These are phyloP conservation scores for Riptortus pedestris DNA, from an alignment of 1,140 invertebrate genomes.

Conservation along the genomic window DNA sequence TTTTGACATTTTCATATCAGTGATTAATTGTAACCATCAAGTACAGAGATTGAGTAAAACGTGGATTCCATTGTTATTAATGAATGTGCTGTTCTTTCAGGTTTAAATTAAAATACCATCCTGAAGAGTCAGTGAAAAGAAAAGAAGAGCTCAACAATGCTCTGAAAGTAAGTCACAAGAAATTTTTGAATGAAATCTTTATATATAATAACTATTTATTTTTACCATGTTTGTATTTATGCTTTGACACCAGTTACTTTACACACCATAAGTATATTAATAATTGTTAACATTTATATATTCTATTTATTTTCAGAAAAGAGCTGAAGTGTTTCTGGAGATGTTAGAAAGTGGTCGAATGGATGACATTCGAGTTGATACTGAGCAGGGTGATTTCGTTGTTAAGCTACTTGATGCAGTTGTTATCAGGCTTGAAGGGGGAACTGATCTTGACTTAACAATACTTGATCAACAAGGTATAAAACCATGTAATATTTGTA, in stretches of 20 bases:
- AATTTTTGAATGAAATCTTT: constrained; percentile 1
- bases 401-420: constrained; percentile 87
- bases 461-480: constrained; percentile 49
- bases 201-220: neutral
- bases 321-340: constrained; percentile 83
- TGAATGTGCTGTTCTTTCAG: constrained; percentile 53
- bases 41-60: too few species aligned
- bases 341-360: constrained; percentile 63
- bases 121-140: constrained; percentile 84
- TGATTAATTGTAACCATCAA: too few species aligned
- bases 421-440: constrained; percentile 94
- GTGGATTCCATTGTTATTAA: too few species aligned
- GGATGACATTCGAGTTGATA: constrained; percentile 72
- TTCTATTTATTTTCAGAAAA: constrained; percentile 56
- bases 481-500: neutral
- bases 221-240: neutral
- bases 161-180: constrained; percentile 55
- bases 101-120: constrained; percentile 99
- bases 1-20: too few species aligned
- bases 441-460: constrained; percentile 86
- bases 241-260: too few species aligned
- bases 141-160: constrained; percentile 76
- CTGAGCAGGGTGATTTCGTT: constrained; percentile 74
- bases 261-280: too few species aligned
- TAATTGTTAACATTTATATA: too few species aligned